A percentile compares a stretch with the other conserved stretches of the same genome.
Conservation (phyloP, 92 coral and sea anemone genomes). For the Epizoanthus stellaris region DNA sequence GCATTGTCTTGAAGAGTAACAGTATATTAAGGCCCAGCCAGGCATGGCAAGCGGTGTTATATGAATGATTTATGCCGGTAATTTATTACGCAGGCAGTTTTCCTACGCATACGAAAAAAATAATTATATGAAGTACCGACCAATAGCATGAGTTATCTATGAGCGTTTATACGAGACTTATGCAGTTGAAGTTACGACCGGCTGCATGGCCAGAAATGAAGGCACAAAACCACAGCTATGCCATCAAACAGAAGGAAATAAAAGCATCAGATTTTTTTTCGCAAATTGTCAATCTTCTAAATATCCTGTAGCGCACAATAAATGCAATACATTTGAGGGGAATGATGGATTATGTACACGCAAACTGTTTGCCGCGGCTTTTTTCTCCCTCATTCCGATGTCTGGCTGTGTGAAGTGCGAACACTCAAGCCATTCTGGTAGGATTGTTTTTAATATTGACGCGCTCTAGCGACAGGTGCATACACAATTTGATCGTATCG, state of each 20-base stretch:
- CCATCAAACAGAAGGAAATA: constrained; percentile 16
- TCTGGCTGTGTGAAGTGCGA: constrained; percentile 25
- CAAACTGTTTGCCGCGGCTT: not conserved
- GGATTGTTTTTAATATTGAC: constrained; percentile 25
- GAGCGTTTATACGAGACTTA: not conserved
- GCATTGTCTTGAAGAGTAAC: not conserved
- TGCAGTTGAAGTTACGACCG: constrained; percentile 3
- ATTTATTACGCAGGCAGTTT: constrained; percentile 16
- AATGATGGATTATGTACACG: not conserved
- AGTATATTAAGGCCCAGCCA: constrained; percentile 5
- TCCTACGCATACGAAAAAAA: constrained; percentile 7
- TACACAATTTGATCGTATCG: constrained; percentile 32
- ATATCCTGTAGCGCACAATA: constrained; percentile 38
- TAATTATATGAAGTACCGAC: not conserved
- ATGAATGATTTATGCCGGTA: constrained; percentile 40
- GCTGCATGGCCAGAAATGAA: not conserved
- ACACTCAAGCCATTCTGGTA: constrained; percentile 15
- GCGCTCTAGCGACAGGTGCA: constrained; percentile 30
- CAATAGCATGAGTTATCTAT: constrained; percentile 13
- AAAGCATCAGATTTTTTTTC: constrained; percentile 21
- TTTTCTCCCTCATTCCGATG: constrained; percentile 9
- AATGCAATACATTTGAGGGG: constrained; percentile 20
- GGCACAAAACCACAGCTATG: constrained; percentile 1
- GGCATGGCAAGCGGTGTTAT: constrained; percentile 19
- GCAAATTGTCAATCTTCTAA: constrained; percentile 27